These are phyloP conservation scores for Lordiphosa mommai DNA, from an alignment of 1,140 invertebrate genomes.

Conservation along the genomic window DNA sequence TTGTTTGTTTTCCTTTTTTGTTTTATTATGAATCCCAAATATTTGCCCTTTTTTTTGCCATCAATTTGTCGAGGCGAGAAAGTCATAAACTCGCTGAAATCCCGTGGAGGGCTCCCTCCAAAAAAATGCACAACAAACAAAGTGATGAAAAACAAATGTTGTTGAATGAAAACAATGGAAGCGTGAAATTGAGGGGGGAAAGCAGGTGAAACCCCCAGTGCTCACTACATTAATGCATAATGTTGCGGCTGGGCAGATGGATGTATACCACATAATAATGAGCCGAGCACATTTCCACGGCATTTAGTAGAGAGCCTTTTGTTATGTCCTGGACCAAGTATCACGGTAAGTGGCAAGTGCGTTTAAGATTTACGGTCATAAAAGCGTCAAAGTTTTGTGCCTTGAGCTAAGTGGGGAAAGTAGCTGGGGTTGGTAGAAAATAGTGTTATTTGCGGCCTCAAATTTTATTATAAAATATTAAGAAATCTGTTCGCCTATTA, in stretches of 20 bases:
- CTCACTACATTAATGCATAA: slow-evolving; percentile 70
- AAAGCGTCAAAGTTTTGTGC: slow-evolving; percentile 36
- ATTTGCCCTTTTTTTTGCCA: slow-evolving; percentile 36
- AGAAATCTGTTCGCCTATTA: too few species aligned
- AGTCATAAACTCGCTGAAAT: slow-evolving; percentile 59
- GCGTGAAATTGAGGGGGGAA: slow-evolving; percentile 45
- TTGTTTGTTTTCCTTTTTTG: too few species aligned
- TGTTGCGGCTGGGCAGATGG: slow-evolving; percentile 17
- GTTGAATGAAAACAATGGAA: slow-evolving; percentile 58
- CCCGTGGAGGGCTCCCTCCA: slow-evolving; percentile 28
- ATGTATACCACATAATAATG: slow-evolving; percentile 56
- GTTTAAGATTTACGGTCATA: slow-evolving; percentile 37
- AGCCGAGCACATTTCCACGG: slow-evolving; percentile 39
- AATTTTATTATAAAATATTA: too few species aligned
- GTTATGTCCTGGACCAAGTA: slow-evolving; percentile 25
- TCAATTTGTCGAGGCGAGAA: slow-evolving; percentile 27
- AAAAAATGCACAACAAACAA: slow-evolving; percentile 62
- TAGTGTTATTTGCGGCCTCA: too few species aligned
- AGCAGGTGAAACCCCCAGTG: slow-evolving; percentile 53
- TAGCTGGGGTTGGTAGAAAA: neutral
- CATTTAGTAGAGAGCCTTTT: slow-evolving; percentile 40
- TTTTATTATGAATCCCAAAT: slow-evolving; percentile 44
- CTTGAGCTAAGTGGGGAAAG: neutral
- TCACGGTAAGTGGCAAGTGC: slow-evolving; percentile 59
- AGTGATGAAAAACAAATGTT: slow-evolving; percentile 77